These are phyloP conservation scores for Pteropus rufus DNA, from an alignment of 2,797 vertebrate species.

Conservation along the genomic window DNA sequence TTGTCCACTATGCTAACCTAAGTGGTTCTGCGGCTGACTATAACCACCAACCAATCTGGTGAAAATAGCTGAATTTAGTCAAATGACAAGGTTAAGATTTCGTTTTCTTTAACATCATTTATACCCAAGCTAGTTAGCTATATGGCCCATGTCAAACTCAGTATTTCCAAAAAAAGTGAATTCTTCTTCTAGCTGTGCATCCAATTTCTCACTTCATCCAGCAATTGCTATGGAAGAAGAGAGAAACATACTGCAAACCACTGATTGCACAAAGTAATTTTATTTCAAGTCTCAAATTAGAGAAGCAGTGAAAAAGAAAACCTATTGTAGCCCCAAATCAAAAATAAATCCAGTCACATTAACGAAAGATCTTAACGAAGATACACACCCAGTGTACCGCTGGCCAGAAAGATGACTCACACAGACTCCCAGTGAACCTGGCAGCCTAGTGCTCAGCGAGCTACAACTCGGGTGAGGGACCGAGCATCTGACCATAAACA, in stretches of 20 bases:
- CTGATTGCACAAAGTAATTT: slow-evolving; percentile 12
- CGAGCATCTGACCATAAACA: neutral
- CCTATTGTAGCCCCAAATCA: neutral
- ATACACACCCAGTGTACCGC: neutral
- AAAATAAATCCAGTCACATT: slow-evolving; percentile 30
- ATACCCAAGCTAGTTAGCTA: neutral
- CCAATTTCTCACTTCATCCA: neutral
- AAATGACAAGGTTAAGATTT: neutral
- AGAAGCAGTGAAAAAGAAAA: slow-evolving; percentile 50
- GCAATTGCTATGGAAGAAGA: neutral
- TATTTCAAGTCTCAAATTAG: slow-evolving; percentile 35
- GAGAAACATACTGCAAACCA: neutral
- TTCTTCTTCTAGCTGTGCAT: neutral
- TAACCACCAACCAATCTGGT: too few relatives aligned
- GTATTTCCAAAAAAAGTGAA: neutral
- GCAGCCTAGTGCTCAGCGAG: neutral
- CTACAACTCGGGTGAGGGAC: neutral
- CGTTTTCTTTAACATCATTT: neutral
- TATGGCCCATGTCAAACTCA: neutral
- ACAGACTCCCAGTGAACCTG: neutral
- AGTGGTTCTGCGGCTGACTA: too few relatives aligned
- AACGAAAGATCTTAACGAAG: slow-evolving; percentile 1
- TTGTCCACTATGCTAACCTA: too few relatives aligned
- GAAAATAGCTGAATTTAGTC: neutral
- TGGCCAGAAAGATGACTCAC: neutral